Evolutionary conservation across 1,140 invertebrate genomes (phyloP).

Genomic region (Drosophila erecta): DNA sequence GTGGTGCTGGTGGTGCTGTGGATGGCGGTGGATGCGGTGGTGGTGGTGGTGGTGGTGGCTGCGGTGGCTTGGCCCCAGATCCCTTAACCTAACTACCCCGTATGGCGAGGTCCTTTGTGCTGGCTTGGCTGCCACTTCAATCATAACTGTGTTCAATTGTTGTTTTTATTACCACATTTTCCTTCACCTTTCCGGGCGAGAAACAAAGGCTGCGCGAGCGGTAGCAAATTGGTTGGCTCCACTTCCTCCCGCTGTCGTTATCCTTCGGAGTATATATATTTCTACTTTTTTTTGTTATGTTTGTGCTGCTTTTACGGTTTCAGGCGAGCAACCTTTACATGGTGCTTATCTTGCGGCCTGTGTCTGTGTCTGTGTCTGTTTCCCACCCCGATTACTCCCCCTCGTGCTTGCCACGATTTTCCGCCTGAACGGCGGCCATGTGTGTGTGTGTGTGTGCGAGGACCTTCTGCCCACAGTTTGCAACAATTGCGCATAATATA

Average conservation of each 20-base stretch:
- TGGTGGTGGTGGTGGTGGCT: constrained; percentile 1
- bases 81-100: constrained; percentile 28
- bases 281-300: constrained; percentile 15
- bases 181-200: constrained; percentile 64
- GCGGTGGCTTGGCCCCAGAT: constrained; percentile 35
- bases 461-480: constrained; percentile 21
- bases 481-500: constrained; percentile 82
- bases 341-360: constrained; percentile 62
- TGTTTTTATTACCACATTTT: constrained; percentile 81
- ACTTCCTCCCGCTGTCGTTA: constrained; percentile 21
- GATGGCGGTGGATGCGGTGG: constrained; percentile 15
- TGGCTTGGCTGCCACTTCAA: constrained; percentile 74
- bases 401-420: constrained; percentile 61
- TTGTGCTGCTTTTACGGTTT: constrained; percentile 55
- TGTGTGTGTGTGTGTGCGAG: background rate
- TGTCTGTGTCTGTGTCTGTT: constrained; percentile 33
- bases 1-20: constrained; percentile 30
- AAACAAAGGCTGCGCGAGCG: constrained; percentile 34
- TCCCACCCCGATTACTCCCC: constrained; percentile 23
- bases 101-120: constrained; percentile 21
- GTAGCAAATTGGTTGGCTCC: constrained; percentile 69
- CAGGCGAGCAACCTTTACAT: constrained; percentile 62
- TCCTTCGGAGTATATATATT: constrained; percentile 35
- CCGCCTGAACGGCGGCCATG: constrained; percentile 57
- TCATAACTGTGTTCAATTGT: constrained; percentile 82